Evolutionary conservation across 2,888 invertebrate genomes (phyloP), one percentile per base, ranked within the genome.

Genomic region (Plutella xylostella): DNA sequence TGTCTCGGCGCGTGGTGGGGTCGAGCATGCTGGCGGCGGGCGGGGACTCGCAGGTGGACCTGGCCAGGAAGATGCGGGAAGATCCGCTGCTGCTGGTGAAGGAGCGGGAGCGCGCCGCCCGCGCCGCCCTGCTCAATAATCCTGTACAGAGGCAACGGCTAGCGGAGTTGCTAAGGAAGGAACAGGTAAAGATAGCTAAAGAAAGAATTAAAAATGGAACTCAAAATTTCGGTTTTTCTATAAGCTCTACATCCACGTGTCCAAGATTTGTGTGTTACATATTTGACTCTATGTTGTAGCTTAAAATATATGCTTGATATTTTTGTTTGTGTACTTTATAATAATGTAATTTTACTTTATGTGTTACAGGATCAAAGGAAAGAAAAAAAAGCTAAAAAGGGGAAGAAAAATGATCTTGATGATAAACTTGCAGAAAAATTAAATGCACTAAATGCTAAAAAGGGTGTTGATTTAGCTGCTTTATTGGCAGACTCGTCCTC

Each of bases 1-100:
- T 83, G 12, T 69, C 76, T 2, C 68, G 79, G 1, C 60, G 83
- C 52, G 78, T 82, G 4, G 76, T 77, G 18, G 80, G 82, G 0
- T 73, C 79, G 2, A 80, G 80, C 48, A 78, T 80, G 78, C 48
- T 69, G 31, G 54, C 63, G 7, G 72, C 86, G 47, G 79, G 82
- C 22, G 84, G 84, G 2, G 86, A 86, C 19, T 87, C 89, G 44
- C 91, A 94, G 76, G 92, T 96, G 11, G 97, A 97, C 68, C 85
- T 96, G 60, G 90, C 89, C 38, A 88, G 95, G 17, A 97, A 97
- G 76, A 86, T 96, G 51, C 89, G 96, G 65, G 97, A 98, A 72
- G 98, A 98, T 84, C 98, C 98, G 0, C 72, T 98, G 31, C 90
- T 94, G 64, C 87, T 92, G 3, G 97, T 98, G 6, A 93, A 92